Evolutionary conservation across 2,113 vertebrate genomes (phyloP), one percentile per base, ranked within the genome.

Genomic region (Vimba vimba): DNA sequence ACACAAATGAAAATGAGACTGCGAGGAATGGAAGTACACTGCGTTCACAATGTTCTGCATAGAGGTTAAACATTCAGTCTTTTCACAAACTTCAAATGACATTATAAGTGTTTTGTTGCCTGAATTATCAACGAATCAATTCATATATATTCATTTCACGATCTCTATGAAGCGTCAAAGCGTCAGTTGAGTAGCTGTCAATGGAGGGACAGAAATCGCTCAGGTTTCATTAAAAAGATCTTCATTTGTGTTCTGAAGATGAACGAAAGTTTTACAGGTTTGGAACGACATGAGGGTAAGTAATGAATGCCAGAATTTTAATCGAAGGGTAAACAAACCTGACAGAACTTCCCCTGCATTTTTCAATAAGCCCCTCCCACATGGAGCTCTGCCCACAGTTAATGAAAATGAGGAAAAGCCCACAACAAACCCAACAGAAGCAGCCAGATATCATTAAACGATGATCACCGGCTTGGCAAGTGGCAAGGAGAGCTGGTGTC

Each of bases 401-500:
- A 60, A 60, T 6, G 11, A 43, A 6, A 39, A 43, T 9, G 55
- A 43, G 77, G 77, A 21, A 43, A 79, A 79, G 21, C 77, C 77
- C 55, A 60, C 21, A 23, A 39, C 55, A 79, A 60, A 60, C 55
- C 77, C 55, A 60, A 79, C 25, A 81, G 60, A 64, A 47, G 43
- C 13, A 39, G 2, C 23, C 36, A 80, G 23, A 64, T 27, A 17
- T 36, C 57, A 36, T 62, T 15, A 62, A 62, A 62, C 5, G 36
- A 39, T 79, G 55, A 81, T 81, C 60, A 60, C 33, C 21, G 52
- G 12, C 52, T 79, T 79, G 76, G 36, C 59, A 80, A 80, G 39
- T 64, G 59, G 36, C 12, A 64, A 81, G 59, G 59, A 64, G 59
- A 81, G 59, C n/a, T 43, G 60, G n/a, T 60, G 77, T 81, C 78